phyloP scores from a whole-genome alignment of 2,113 vertebrate genomes.

The Polyodon spathula region DNA sequence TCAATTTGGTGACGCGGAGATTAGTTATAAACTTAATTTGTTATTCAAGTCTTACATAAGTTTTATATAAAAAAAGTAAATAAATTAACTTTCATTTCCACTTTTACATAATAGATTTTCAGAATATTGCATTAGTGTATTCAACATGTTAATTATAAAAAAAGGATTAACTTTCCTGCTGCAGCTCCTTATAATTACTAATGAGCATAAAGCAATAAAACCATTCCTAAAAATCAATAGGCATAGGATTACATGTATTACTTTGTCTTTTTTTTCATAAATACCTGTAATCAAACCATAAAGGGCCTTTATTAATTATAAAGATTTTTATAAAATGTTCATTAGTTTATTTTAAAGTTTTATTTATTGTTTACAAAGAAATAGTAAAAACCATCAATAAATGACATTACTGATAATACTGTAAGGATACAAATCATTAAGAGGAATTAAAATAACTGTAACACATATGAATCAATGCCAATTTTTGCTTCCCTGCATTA shows the following conservation, averaged over 20 bases:
- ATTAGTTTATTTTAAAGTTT: constrained; percentile 37
- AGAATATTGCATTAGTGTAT: too few species aligned
- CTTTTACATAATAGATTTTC: too few species aligned
- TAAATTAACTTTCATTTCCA: too few species aligned
- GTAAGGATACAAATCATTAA: neutral
- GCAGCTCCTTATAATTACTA: constrained; percentile 16
- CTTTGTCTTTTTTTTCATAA: constrained; percentile 17
- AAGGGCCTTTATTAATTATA: constrained; percentile 35
- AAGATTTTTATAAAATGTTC: constrained; percentile 38
- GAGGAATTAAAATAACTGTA: neutral
- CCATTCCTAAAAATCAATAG: constrained; percentile 34
- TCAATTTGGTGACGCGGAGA: too few species aligned
- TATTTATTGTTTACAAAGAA: neutral
- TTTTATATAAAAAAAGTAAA: too few species aligned
- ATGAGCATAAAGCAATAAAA: constrained; percentile 28
- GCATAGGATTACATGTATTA: constrained; percentile 32
- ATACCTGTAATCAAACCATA: constrained; percentile 29
- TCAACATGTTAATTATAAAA: constrained; percentile 26
- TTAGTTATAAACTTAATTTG: too few species aligned
- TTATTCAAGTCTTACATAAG: too few species aligned
- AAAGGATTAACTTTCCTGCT: constrained; percentile 21
- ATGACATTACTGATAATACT: too few species aligned
- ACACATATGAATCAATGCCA: neutral
- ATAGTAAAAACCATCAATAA: too few species aligned
- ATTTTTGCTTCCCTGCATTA: neutral